phyloP scores from a whole-genome alignment of 2,797 vertebrate species.

The Tokudaia tokunoshimensis region DNA sequence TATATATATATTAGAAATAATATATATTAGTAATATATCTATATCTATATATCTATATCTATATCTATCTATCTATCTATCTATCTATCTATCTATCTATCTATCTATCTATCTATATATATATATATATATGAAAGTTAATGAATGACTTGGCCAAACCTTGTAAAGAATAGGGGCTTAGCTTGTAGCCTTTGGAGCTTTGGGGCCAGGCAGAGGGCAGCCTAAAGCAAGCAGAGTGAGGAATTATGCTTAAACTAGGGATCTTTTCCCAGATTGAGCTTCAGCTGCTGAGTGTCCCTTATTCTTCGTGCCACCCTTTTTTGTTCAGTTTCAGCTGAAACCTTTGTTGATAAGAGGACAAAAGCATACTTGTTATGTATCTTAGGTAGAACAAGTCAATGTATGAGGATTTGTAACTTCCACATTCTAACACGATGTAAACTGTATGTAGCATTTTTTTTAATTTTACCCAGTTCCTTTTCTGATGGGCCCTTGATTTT shows the following conservation, averaged over 20 bases:
- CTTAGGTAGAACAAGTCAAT: not conserved
- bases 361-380: not conserved
- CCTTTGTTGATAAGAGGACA: not conserved
- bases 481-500: not conserved
- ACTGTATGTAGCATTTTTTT: not conserved
- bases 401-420: not conserved
- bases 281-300: not conserved
- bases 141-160: not conserved
- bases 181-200: too few species aligned
- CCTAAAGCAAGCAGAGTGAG: not conserved
- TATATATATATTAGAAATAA: too few species aligned
- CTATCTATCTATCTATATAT: too few species aligned
- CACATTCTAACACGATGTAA: not conserved
- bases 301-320: accelerated
- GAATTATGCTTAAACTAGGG: not conserved
- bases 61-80: too few species aligned
- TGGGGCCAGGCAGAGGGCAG: not conserved
- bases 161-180: not conserved
- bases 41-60: too few species aligned
- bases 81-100: too few species aligned
- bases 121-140: too few species aligned
- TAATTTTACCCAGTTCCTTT: not conserved
- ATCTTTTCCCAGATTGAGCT: too few species aligned
- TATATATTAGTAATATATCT: too few species aligned
- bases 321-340: not conserved